A percentile compares a stretch with the other conserved stretches of the same genome.
These are phyloP conservation scores for Conistra vaccinii DNA, from an alignment of 2,888 invertebrate genomes.

Conservation along the genomic window DNA sequence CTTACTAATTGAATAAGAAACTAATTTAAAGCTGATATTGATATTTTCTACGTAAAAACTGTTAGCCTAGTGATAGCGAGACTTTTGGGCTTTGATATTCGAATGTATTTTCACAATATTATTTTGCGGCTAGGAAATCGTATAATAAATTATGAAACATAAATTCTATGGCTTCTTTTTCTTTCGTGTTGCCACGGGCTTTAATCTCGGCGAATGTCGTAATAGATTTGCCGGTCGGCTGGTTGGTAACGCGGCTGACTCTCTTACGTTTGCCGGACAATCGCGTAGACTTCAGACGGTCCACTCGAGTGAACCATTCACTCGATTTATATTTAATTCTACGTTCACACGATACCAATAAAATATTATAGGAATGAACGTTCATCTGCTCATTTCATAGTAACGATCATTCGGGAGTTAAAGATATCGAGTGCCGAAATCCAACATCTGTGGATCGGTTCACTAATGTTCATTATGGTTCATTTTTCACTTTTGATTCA, in stretches of 20 bases:
- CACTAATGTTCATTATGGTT: neutral
- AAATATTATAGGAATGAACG: neutral
- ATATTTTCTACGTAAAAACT: neutral
- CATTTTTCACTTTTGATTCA: neutral
- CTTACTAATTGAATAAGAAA: constrained; percentile 53
- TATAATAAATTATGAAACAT: neutral
- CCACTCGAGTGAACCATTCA: neutral
- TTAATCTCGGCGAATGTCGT: neutral
- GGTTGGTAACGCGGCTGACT: neutral
- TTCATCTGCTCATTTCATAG: neutral
- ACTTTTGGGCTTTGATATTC: neutral
- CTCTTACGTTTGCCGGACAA: neutral
- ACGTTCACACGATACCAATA: neutral
- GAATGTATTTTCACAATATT: neutral
- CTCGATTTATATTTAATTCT: neutral
- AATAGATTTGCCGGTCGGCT: too few species aligned
- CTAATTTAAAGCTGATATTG: constrained; percentile 20
- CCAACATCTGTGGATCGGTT: neutral
- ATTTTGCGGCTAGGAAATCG: neutral
- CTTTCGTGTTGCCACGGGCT: neutral
- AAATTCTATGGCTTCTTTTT: neutral
- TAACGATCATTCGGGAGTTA: too few species aligned
- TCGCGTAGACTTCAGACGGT: neutral
- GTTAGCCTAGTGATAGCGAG: neutral
- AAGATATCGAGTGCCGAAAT: neutral